Base-by-base conservation (phyloP, 2,888 invertebrate genomes). In the Terebella lapidaria region DNA sequence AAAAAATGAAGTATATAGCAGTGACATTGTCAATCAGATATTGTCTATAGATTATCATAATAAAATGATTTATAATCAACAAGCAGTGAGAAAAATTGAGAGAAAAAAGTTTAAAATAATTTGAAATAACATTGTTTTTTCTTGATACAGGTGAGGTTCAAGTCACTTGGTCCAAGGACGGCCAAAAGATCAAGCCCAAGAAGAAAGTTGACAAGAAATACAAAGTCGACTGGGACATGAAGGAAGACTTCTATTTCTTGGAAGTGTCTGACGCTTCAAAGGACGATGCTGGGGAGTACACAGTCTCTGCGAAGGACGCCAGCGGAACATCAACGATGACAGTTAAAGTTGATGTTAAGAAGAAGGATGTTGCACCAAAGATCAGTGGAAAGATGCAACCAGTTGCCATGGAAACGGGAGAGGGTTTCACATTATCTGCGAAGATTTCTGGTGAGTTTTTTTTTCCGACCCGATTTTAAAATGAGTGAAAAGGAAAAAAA, bases 221-320 rank as follows among this genome's bases (percentile, higher is more conserved):
- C 35, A 56, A 54, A 25, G 26, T 47, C n/a, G 61, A 59, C 30
- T 59, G 56, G 53, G 61, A 62, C 47, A 1, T 30, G 35, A 63
- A 68, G 3, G 61, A 61, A n/a, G 67, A 67, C 51, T 54, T 65
- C 18, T 67, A 70, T 54, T 66, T 61, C 5, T 59, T 74, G 49
- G 66, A 68, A 58, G 71, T 74, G 35, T 35, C 10, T 35, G 63
- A 71, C 26, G 67, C 69, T 2, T 56, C 51, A 4, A 57, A 58
- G 3, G 57, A 63, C 3, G 75, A 76, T 53, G 30, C 53, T 27
- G 53, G 25, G 20, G 29, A 25, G 55, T 59, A 67, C 59, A 67
- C 66, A 15, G 63, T 63, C 28, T 55, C 62, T 4, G 67, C 66
- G 29, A 67, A 60, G 24, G 69, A 70, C 56, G 45, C 58, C 15